phyloP scores from a whole-genome alignment of 1,140 invertebrate species.

The Triops cancriformis region DNA sequence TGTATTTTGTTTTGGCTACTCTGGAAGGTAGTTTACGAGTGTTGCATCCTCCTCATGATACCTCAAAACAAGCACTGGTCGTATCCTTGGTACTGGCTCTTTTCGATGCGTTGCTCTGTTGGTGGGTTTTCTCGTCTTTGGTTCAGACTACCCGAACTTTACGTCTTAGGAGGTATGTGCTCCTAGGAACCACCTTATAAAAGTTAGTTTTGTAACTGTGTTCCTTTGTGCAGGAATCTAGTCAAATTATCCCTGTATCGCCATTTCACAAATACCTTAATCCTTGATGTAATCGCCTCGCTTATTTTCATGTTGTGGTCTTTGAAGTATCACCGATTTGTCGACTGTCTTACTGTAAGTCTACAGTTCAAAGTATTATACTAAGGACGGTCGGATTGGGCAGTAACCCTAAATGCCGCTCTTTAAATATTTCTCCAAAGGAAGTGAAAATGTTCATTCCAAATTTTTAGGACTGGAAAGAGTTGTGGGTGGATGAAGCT shows the following conservation, averaged over 20 bases:
- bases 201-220: constrained; percentile 25
- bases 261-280: constrained; percentile 87
- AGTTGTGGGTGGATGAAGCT: constrained; percentile 84
- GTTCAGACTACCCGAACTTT: constrained; percentile 81
- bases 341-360: constrained; percentile 60
- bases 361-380: constrained; percentile 17
- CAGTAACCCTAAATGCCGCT: too few species aligned
- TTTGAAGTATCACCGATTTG: constrained; percentile 63
- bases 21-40: constrained; percentile 72
- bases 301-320: constrained; percentile 88
- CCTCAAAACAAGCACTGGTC: constrained; percentile 56
- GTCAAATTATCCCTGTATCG: constrained; percentile 83
- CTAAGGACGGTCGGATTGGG: too few species aligned
- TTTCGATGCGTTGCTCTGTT: constrained; percentile 55
- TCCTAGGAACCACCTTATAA: constrained; percentile 35
- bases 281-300: constrained; percentile 79
- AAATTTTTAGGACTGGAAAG: constrained; percentile 68
- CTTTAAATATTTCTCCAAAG: too few species aligned
- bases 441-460: not conserved
- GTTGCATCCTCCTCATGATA: constrained; percentile 55
- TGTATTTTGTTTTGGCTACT: constrained; percentile 75
- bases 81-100: constrained; percentile 63
- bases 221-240: constrained; percentile 54
- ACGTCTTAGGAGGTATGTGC: constrained; percentile 54
- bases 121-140: constrained; percentile 79